Conservation (phyloP, 2,888 invertebrate species). For the Cosmia trapezina region DNA sequence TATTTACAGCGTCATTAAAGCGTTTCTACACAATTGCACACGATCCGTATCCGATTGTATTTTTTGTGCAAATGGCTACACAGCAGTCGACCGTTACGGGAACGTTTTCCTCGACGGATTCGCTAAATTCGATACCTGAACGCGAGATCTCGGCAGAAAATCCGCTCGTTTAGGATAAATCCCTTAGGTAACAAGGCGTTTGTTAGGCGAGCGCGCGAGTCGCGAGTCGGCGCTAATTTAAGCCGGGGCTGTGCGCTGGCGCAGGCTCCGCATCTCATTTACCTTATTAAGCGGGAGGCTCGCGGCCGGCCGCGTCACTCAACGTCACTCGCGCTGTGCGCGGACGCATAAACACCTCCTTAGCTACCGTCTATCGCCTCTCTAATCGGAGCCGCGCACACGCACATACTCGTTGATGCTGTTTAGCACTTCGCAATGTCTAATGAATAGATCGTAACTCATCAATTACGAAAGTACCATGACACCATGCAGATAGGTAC, state of each 20-base stretch:
- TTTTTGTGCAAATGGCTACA: conserved; percentile 57
- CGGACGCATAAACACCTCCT: conserved; percentile 83
- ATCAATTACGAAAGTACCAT: conserved; percentile 46
- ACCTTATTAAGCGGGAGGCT: conserved; percentile 83
- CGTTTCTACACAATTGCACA: conserved; percentile 52
- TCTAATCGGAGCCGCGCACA: conserved; percentile 70
- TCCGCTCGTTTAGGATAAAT: conserved; percentile 77
- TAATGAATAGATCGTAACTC: conserved; percentile 52
- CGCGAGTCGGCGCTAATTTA: conserved; percentile 78
- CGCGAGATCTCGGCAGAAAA: conserved; percentile 66
- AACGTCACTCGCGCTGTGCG: conserved; percentile 77
- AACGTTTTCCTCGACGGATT: conserved; percentile 46
- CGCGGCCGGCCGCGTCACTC: conserved; percentile 84
- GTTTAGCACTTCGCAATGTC: conserved; percentile 36
- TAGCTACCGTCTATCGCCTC: conserved; percentile 75
- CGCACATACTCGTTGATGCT: conserved; percentile 35
- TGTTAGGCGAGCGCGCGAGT: conserved; percentile 72
- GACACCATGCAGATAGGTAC: conserved; percentile 28
- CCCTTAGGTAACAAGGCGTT: conserved; percentile 80
- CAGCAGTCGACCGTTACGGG: conserved; percentile 46
- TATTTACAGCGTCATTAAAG: conserved; percentile 54
- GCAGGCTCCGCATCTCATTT: conserved; percentile 83
- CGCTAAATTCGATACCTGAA: conserved; percentile 55
- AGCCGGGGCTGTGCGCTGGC: conserved; percentile 68
- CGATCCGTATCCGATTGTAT: conserved; percentile 51